A percentile compares a stretch with the other conserved stretches of the same genome.
These are phyloP conservation scores for Autographa pulchrina DNA, from an alignment of 2,888 invertebrate genomes.

Conservation along the genomic window DNA sequence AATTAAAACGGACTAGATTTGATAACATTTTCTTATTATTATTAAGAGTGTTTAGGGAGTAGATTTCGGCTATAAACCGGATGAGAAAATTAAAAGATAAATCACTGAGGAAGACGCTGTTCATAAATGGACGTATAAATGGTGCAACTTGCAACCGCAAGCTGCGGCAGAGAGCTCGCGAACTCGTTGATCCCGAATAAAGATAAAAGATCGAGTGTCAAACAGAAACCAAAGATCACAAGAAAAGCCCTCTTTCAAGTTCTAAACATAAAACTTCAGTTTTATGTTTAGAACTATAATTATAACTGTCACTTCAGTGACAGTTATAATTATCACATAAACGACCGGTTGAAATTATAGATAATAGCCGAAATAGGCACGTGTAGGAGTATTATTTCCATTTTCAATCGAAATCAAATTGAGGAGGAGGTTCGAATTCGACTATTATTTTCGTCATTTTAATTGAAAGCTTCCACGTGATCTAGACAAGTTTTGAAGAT, in stretches of 20 bases:
- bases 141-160: neutral
- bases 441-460: neutral
- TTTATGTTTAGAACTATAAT: no score
- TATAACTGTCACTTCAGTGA: no score
- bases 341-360: conserved; percentile 6
- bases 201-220: conserved; percentile 11
- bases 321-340: conserved; percentile 18
- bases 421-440: neutral
- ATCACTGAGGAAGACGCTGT: neutral
- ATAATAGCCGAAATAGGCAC: conserved; percentile 41
- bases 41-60: neutral
- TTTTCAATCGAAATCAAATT: conserved; percentile 29
- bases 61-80: neutral
- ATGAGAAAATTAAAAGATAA: neutral
- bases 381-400: conserved; percentile 13
- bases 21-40: neutral
- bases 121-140: conserved; percentile 2
- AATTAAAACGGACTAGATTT: neutral
- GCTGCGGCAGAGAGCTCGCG: neutral
- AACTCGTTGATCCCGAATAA: neutral
- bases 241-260: neutral
- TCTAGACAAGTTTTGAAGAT: neutral
- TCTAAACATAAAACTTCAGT: neutral
- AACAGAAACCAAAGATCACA: conserved; percentile 13
- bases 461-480: neutral